Percentiles rank a stretch among this genome's conserved stretches.
phyloP scores from a whole-genome alignment of 2,888 invertebrate genomes.

The Latrodectus elegans region DNA sequence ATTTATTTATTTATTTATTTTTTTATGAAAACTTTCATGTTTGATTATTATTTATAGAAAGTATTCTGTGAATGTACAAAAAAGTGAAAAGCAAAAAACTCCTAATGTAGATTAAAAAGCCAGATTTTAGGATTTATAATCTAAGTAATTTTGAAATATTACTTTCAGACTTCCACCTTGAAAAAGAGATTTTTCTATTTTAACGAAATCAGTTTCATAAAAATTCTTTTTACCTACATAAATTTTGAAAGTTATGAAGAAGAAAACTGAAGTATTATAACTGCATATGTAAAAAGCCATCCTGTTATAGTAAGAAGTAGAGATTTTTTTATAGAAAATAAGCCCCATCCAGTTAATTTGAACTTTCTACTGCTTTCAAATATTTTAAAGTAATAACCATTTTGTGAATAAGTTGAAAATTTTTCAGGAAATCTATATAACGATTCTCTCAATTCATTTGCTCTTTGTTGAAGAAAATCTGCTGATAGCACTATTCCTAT shows the following conservation, averaged over 20 bases:
- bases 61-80: too few relatives aligned
- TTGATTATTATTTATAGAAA: too few relatives aligned
- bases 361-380: slow-evolving; percentile 16
- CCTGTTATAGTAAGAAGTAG: slow-evolving; percentile 15
- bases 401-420: background rate
- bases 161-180: too few relatives aligned
- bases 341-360: slow-evolving; percentile 43
- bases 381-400: background rate
- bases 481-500: slow-evolving; percentile 17
- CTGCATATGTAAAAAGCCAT: slow-evolving; percentile 30
- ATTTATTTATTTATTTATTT: too few relatives aligned
- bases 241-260: background rate
- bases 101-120: too few relatives aligned
- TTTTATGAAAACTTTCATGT: too few relatives aligned
- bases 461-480: slow-evolving; percentile 4
- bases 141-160: too few relatives aligned
- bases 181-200: too few relatives aligned
- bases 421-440: background rate
- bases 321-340: slow-evolving; percentile 19
- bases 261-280: slow-evolving; percentile 34
- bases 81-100: too few relatives aligned
- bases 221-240: too few relatives aligned
- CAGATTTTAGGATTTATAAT: too few relatives aligned
- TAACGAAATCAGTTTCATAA: too few relatives aligned
- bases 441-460: slow-evolving; percentile 14